Percentiles rank a stretch among this genome's conserved stretches.
Conservation (phyloP, 2,888 invertebrate species). For the Allygus modestus region DNA sequence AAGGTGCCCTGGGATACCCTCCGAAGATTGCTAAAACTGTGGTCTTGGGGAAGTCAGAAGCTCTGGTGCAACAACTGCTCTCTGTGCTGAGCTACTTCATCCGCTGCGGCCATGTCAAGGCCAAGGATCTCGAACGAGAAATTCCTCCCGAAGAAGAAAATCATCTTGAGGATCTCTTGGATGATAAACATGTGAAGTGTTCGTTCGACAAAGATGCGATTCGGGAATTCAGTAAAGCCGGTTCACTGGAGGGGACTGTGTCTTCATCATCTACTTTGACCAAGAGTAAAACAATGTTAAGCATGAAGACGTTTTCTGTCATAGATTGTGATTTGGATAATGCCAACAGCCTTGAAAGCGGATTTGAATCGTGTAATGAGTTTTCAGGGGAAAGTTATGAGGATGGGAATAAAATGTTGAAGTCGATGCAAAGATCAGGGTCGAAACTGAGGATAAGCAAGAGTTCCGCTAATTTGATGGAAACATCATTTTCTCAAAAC, state of each 20-base stretch:
- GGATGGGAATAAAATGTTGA: conserved; percentile 34
- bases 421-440: background rate
- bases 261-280: conserved; percentile 48
- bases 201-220: conserved; percentile 46
- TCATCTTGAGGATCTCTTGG: conserved; percentile 1
- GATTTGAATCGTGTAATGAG: conserved; percentile 47
- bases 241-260: conserved; percentile 25
- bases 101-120: conserved; percentile 55
- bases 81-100: conserved; percentile 61
- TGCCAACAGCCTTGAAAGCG: conserved; percentile 47
- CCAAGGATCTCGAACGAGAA: conserved; percentile 21
- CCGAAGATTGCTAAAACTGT: conserved; percentile 88
- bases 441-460: conserved; percentile 24
- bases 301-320: conserved; percentile 60
- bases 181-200: conserved; percentile 1
- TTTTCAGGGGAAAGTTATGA: conserved; percentile 49
- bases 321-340: conserved; percentile 8
- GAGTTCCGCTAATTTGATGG: conserved; percentile 27
- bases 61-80: conserved; percentile 55
- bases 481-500: conserved; percentile 46
- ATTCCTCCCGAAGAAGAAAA: conserved; percentile 9
- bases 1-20: conserved; percentile 90
- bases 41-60: conserved; percentile 76
- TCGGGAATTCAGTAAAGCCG: conserved; percentile 45
- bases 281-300: conserved; percentile 56